These are phyloP conservation scores for Trinectes maculatus DNA, from an alignment of 2,113 vertebrate species.

Conservation along the genomic window DNA sequence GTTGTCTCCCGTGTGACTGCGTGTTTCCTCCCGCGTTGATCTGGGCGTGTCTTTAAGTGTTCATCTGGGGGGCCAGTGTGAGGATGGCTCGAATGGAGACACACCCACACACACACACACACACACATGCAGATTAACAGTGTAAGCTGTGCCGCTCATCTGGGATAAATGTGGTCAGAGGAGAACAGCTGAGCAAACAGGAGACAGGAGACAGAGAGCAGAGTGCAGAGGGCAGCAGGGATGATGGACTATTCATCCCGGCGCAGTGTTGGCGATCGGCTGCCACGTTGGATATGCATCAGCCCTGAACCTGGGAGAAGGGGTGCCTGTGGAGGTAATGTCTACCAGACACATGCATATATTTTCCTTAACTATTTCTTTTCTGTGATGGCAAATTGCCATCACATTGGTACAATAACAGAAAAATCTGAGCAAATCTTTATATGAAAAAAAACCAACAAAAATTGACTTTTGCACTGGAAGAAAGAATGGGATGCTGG, in stretches of 20 bases:
- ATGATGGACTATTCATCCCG: constrained; percentile 69
- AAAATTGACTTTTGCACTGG: background rate
- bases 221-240: constrained; percentile 48
- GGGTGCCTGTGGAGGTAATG: constrained; percentile 60
- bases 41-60: constrained; percentile 66
- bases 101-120: constrained; percentile 18
- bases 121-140: constrained; percentile 69
- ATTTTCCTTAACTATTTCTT: background rate
- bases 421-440: background rate
- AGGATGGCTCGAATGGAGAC: constrained; percentile 47
- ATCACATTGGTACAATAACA: background rate
- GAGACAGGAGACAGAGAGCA: constrained; percentile 61
- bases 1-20: constrained; percentile 18
- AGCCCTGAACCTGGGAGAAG: constrained; percentile 54
- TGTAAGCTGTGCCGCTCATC: constrained; percentile 72
- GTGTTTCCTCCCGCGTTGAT: constrained; percentile 1
- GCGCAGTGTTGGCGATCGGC: constrained; percentile 55
- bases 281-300: constrained; percentile 76
- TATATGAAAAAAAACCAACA: background rate
- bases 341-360: constrained; percentile 1
- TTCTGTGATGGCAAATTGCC: background rate
- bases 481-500: background rate
- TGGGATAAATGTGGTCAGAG: constrained; percentile 78
- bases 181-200: constrained; percentile 77
- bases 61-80: constrained; percentile 56